phyloP scores from a whole-genome alignment of 2,888 invertebrate species.

The Apamea monoglypha region DNA sequence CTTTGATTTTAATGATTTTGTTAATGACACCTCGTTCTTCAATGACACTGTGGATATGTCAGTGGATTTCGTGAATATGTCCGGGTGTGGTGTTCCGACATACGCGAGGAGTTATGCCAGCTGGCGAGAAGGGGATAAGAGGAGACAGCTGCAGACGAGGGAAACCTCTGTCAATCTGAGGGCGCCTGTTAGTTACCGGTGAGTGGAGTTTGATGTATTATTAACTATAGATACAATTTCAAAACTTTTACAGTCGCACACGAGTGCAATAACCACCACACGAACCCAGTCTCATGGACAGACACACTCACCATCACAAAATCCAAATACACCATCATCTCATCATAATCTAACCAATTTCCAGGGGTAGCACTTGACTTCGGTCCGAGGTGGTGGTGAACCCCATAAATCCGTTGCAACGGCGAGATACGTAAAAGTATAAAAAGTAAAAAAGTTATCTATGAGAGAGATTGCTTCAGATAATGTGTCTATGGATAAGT shows the following conservation, averaged over 20 bases:
- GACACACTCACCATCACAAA: neutral
- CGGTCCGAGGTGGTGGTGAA: neutral
- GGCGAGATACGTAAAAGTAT: neutral
- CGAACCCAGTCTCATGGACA: neutral
- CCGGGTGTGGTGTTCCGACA: constrained; percentile 79
- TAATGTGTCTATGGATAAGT: neutral
- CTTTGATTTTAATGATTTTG: constrained; percentile 65
- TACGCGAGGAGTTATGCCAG: constrained; percentile 86
- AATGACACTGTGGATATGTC: constrained; percentile 79
- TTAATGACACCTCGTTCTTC: constrained; percentile 75
- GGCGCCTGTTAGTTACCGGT: constrained; percentile 89
- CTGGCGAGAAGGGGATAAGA: constrained; percentile 84
- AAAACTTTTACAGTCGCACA: neutral
- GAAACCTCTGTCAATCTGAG: constrained; percentile 84
- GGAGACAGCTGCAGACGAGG: constrained; percentile 73
- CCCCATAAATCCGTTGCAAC: neutral
- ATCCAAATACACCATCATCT: neutral
- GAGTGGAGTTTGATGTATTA: constrained; percentile 68
- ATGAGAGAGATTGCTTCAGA: neutral
- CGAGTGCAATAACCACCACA: neutral
- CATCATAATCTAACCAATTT: neutral
- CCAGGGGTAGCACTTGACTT: neutral
- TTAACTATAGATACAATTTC: neutral
- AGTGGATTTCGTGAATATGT: constrained; percentile 80
- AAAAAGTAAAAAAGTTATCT: neutral